phyloP scores from a whole-genome alignment of 2,113 vertebrate species.

The Pao palembangensis region DNA sequence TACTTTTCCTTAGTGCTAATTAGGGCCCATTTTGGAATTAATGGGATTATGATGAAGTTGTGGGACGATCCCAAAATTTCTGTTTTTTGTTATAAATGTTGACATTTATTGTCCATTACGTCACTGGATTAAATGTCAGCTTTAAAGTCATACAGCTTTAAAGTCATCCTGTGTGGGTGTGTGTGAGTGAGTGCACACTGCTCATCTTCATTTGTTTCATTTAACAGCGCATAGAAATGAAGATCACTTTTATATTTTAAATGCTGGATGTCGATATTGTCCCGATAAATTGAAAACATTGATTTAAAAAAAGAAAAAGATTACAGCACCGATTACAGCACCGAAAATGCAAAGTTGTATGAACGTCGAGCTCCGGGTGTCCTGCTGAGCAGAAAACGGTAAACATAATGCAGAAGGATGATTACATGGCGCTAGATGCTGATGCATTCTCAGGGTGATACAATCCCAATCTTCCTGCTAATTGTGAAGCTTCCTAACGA shows the following conservation, averaged over 20 bases:
- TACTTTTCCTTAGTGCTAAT: conserved; percentile 57
- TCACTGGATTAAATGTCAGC: no score
- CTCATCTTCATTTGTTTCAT: no score
- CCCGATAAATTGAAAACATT: no score
- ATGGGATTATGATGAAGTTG: conserved; percentile 54
- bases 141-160: neutral
- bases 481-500: conserved; percentile 10
- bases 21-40: conserved; percentile 59
- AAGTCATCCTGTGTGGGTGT: neutral
- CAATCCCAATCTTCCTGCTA: conserved; percentile 5
- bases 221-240: no score
- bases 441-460: neutral
- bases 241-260: no score
- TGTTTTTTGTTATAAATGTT: conserved; percentile 39
- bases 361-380: neutral
- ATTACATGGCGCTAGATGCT: neutral
- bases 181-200: neutral
- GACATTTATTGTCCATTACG: conserved; percentile 24
- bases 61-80: conserved; percentile 37
- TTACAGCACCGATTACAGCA: no score
- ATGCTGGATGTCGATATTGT: no score
- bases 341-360: neutral
- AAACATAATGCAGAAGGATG: neutral
- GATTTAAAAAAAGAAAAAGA: no score
- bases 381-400: neutral